These are phyloP conservation scores for Pseudomyrmex gracilis DNA, from an alignment of 1,140 invertebrate genomes.

Conservation along the genomic window DNA sequence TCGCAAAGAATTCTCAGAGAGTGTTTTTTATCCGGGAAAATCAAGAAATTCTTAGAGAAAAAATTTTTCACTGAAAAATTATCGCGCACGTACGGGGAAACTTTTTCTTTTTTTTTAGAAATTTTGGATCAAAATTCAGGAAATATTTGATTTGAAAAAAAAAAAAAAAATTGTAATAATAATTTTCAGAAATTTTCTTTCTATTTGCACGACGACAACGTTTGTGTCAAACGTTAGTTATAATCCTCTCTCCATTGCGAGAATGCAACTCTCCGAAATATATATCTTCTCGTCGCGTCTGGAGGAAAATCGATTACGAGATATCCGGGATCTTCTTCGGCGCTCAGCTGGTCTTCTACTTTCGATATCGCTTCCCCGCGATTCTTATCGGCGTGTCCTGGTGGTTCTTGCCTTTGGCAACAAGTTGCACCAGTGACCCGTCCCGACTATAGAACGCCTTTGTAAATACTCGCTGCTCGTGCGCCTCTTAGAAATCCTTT, in stretches of 20 bases:
- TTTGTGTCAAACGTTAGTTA: too few species aligned
- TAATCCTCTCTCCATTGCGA: background rate
- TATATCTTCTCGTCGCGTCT: conserved; percentile 16
- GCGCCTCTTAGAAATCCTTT: conserved; percentile 57
- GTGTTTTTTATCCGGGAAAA: too few species aligned
- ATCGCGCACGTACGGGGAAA: too few species aligned
- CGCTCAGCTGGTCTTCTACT: conserved; percentile 28
- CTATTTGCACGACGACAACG: too few species aligned
- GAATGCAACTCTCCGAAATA: background rate
- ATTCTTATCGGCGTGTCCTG: conserved; percentile 47
- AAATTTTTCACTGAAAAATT: too few species aligned
- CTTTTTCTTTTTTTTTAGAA: too few species aligned
- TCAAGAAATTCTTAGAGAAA: too few species aligned
- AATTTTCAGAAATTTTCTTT: too few species aligned
- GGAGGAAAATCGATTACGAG: conserved; percentile 40
- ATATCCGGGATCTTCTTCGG: background rate
- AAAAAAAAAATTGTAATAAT: too few species aligned
- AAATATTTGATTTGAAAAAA: too few species aligned
- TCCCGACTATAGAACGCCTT: conserved; percentile 49
- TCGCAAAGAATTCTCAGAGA: too few species aligned
- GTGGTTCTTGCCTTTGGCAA: conserved; percentile 50
- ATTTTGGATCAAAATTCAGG: too few species aligned
- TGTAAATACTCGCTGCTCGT: conserved; percentile 50
- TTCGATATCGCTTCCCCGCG: conserved; percentile 32
- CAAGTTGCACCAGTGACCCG: conserved; percentile 56